phyloP scores from a whole-genome alignment of 2,113 vertebrate species.

The Aldabrachelys gigantea region DNA sequence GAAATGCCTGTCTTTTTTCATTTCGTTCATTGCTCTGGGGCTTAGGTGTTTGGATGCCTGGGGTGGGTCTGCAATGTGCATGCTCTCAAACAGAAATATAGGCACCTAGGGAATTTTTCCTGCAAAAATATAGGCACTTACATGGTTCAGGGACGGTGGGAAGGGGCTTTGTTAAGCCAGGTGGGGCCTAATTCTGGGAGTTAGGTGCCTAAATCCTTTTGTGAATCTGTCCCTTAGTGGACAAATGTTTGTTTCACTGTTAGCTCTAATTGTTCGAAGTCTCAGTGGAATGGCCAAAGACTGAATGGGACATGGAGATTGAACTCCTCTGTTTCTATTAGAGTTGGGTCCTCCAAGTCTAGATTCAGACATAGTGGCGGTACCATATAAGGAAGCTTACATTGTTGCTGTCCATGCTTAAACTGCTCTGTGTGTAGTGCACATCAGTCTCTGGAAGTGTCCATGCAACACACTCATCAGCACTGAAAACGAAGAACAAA shows the following conservation, averaged over 20 bases:
- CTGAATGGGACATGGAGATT: not conserved
- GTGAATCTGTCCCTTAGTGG: not conserved
- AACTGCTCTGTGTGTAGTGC: not conserved
- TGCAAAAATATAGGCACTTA: not conserved
- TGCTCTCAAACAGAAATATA: not conserved
- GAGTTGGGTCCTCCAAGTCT: not conserved
- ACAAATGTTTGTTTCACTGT: not conserved
- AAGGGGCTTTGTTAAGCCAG: too few relatives aligned
- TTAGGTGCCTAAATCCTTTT: not conserved
- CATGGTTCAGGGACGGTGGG: not conserved
- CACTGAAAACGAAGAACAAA: not conserved
- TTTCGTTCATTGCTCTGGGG: not conserved
- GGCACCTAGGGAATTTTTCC: not conserved
- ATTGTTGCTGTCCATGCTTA: not conserved
- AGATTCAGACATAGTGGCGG: not conserved
- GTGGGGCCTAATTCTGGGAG: not conserved
- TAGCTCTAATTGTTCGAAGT: not conserved
- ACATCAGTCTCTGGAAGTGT: not conserved
- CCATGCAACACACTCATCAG: not conserved
- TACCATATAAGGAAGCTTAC: not conserved
- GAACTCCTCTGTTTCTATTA: not conserved
- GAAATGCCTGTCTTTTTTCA: not conserved
- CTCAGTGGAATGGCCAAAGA: not conserved
- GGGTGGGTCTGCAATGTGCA: not conserved
- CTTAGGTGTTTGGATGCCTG: not conserved